Conservation (phyloP, 1,140 invertebrate genomes). For the Platyscapa corneri region DNA sequence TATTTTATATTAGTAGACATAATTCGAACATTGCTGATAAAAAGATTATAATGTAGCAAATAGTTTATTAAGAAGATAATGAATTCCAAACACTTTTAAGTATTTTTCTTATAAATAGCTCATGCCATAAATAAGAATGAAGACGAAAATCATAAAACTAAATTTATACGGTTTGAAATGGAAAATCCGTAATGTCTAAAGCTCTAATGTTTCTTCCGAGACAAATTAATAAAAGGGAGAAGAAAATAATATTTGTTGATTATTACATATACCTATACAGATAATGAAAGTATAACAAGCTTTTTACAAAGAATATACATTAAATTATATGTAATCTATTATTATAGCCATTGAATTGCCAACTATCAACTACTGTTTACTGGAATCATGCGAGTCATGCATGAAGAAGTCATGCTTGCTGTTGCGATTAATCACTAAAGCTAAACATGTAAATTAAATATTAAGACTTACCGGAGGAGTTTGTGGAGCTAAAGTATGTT, state of each 20-base stretch:
- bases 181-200: not conserved
- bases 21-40: not conserved
- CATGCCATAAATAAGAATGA: slow-evolving; percentile 22
- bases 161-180: not conserved
- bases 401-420: slow-evolving; percentile 41
- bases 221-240: not conserved
- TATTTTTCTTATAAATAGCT: not conserved
- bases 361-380: not conserved
- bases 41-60: slow-evolving; percentile 38
- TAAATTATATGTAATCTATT: not conserved
- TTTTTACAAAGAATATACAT: slow-evolving; percentile 16
- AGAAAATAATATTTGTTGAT: not conserved
- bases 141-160: slow-evolving; percentile 21
- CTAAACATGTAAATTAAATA: slow-evolving; percentile 39
- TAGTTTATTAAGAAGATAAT: slow-evolving; percentile 25
- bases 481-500: slow-evolving; percentile 86
- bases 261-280: not conserved
- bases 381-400: slow-evolving; percentile 39
- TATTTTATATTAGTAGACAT: no score
- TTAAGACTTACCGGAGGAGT: slow-evolving; percentile 76
- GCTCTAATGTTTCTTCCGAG: slow-evolving; percentile 1
- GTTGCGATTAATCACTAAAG: slow-evolving; percentile 40
- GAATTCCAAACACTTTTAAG: slow-evolving; percentile 2
- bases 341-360: slow-evolving; percentile 13
- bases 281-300: slow-evolving; percentile 26